These are phyloP conservation scores for Sebastes fasciatus DNA, from an alignment of 2,113 vertebrate genomes.

Conservation along the genomic window DNA sequence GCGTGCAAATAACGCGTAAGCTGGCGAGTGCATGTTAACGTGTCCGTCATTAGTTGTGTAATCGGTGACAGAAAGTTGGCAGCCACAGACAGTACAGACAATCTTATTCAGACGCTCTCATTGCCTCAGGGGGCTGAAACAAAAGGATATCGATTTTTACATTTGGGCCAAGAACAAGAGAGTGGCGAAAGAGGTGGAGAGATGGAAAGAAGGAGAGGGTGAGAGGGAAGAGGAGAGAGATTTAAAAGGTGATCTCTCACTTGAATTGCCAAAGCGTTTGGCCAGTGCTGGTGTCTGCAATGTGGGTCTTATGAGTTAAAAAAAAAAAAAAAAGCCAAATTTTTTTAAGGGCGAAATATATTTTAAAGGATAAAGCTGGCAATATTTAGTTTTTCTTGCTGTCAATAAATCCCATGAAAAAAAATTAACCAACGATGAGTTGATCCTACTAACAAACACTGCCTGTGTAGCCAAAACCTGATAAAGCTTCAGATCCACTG, in stretches of 20 bases:
- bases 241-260: constrained; percentile 78
- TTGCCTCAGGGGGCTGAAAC: constrained; percentile 77
- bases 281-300: constrained; percentile 33
- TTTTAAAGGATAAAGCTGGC: constrained; percentile 18
- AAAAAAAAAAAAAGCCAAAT: constrained; percentile 13
- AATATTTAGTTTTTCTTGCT: constrained; percentile 6
- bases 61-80: constrained; percentile 80
- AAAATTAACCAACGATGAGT: background rate
- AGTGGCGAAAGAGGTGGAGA: constrained; percentile 70
- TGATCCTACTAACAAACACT: background rate
- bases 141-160: constrained; percentile 83
- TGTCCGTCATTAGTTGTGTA: constrained; percentile 76
- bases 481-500: background rate
- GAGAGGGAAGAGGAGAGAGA: constrained; percentile 64
- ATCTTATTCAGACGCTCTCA: constrained; percentile 77
- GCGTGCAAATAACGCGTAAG: constrained; percentile 48
- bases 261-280: constrained; percentile 65
- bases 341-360: constrained; percentile 32
- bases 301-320: constrained; percentile 19
- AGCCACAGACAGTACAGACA: constrained; percentile 63
- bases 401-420: constrained; percentile 19
- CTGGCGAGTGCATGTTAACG: constrained; percentile 72
- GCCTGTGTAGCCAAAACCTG: background rate
- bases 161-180: constrained; percentile 79
- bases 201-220: constrained; percentile 70